Evolutionary conservation across 2,888 invertebrate species (phyloP).

Genomic region (Lithophane semibrunnea): DNA sequence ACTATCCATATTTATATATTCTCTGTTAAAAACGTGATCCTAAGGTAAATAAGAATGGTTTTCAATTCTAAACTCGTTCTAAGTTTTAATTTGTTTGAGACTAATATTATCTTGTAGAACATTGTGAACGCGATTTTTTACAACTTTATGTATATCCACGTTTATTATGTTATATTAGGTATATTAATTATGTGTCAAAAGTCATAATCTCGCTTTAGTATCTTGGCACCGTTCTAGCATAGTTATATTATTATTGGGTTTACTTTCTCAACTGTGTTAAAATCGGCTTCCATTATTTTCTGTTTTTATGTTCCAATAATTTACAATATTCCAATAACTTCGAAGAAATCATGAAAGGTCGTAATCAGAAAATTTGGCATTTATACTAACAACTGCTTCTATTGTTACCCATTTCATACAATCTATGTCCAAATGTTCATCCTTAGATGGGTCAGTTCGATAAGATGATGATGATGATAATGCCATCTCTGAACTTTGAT

Average conservation of each 20-base stretch:
- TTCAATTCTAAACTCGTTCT: constrained; percentile 22
- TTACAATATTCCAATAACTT: not conserved
- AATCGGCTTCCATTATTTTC: not conserved
- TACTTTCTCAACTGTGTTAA: no score
- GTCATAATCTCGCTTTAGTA: not conserved
- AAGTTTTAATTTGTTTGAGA: constrained; percentile 13
- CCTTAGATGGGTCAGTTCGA: not conserved
- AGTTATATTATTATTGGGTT: not conserved
- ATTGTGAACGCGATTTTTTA: not conserved
- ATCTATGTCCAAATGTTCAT: not conserved
- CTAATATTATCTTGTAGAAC: constrained; percentile 22
- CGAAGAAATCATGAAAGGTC: not conserved
- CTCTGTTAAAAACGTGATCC: constrained; percentile 23
- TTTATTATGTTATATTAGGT: not conserved
- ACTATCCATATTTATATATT: not conserved
- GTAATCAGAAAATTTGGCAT: no score
- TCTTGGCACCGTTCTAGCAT: not conserved
- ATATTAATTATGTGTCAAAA: not conserved
- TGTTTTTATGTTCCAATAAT: not conserved
- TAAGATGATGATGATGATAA: constrained; percentile 14
- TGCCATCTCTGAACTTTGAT: constrained; percentile 2
- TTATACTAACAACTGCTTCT: not conserved
- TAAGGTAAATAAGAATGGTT: constrained; percentile 18
- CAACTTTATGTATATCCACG: no score
- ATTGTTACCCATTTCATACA: not conserved